Evolutionary conservation across 2,888 invertebrate genomes (phyloP).

Genomic region (Myopa testacea): DNA sequence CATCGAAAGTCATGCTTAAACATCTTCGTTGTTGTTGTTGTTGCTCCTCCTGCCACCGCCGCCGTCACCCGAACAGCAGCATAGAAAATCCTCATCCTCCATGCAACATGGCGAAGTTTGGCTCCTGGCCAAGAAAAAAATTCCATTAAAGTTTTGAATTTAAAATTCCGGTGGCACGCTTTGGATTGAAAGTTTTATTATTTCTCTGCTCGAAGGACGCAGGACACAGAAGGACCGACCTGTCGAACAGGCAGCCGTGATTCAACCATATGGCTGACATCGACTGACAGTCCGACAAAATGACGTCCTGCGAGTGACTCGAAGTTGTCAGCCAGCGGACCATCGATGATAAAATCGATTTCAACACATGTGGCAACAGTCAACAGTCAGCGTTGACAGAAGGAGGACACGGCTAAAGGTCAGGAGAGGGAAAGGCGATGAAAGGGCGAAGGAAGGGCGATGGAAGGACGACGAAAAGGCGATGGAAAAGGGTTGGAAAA

Average conservation of each 20-base stretch:
- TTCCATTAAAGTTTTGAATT: conserved; percentile 29
- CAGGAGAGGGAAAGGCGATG: not conserved
- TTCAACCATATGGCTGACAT: not conserved
- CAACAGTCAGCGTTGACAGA: not conserved
- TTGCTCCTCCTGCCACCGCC: not conserved
- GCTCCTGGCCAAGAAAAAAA: conserved; percentile 6
- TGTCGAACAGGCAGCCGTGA: too few relatives aligned
- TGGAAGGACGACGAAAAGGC: not conserved
- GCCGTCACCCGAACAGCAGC: not conserved
- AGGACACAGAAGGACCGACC: too few relatives aligned
- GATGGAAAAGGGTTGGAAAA: not conserved
- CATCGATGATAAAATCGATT: conserved; percentile 6
- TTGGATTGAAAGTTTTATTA: conserved; percentile 23
- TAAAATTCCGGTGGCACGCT: conserved; percentile 17
- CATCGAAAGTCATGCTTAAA: too few relatives aligned
- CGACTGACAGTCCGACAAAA: not conserved
- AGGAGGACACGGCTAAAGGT: not conserved
- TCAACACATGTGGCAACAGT: conserved; percentile 8
- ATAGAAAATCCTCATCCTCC: not conserved
- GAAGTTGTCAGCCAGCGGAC: too few relatives aligned
- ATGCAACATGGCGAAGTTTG: not conserved
- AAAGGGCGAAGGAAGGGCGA: not conserved
- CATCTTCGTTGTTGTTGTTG: too few relatives aligned
- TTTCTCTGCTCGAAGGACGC: conserved; percentile 3
- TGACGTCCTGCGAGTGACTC: too few relatives aligned